Conservation (phyloP, 2,888 invertebrate genomes). For the Conchocele bisecta region DNA sequence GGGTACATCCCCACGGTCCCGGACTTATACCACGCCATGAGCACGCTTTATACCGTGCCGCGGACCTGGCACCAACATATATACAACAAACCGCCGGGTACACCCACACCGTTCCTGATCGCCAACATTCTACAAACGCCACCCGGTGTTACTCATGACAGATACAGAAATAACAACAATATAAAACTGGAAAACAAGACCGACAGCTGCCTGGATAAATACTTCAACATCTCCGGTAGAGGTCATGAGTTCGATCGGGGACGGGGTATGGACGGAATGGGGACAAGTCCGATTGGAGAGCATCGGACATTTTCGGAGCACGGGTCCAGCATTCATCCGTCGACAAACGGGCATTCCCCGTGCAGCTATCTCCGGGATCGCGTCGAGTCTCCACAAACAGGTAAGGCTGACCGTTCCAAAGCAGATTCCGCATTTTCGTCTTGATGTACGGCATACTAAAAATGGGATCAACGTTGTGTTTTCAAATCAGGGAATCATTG, state of each 20-base stretch:
- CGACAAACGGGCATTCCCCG: conserved; percentile 34
- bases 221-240: too few relatives aligned
- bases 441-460: too few relatives aligned
- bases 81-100: conserved; percentile 91
- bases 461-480: too few relatives aligned
- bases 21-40: too few relatives aligned
- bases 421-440: too few relatives aligned
- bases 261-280: too few relatives aligned
- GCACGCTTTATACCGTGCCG: conserved; percentile 68
- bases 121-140: conserved; percentile 95
- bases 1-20: too few relatives aligned
- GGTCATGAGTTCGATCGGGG: neutral
- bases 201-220: neutral
- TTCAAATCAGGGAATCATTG: too few relatives aligned
- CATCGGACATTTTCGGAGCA: neutral
- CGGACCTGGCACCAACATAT: conserved; percentile 94
- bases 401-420: too few relatives aligned
- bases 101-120: conserved; percentile 93
- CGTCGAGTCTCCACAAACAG: conserved; percentile 49
- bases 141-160: too few relatives aligned
- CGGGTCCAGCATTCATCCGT: conserved; percentile 9
- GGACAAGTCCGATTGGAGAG: neutral
- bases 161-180: too few relatives aligned
- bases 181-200: conserved; percentile 73
- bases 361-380: conserved; percentile 44